Evolutionary conservation across 2,113 vertebrate genomes (phyloP), one percentile per base, ranked within the genome.

Genomic region (Puffinus mauretanicus): DNA sequence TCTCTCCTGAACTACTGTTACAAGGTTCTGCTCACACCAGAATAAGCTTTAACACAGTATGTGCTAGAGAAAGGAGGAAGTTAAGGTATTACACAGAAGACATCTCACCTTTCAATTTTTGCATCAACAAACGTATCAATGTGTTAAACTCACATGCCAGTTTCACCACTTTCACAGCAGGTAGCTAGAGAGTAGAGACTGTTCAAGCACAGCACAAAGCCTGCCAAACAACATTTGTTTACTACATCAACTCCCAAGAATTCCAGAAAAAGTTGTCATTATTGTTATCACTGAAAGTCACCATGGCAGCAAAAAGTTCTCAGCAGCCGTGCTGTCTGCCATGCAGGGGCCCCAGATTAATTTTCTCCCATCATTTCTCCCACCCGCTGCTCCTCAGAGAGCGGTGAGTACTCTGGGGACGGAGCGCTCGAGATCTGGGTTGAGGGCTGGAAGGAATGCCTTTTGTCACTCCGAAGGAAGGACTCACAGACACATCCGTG

Each of bases 241-340:
- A 86, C 54, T 12, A 46, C 89, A 61, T 1, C 36, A 15, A 49
- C 61, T 76, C 81, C 57, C 69, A 95, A 95, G 94, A 92, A 90
- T 94, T 94, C 90, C 34, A 93, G 86, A 91, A 96, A 91, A 86
- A 86, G 71, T 70, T 73, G 55, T 64, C 90, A 29, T 91, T 57
- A 89, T 77, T 34, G 57, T 32, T 52, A 61, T 8, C 30, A 20
- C 91, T 14, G 25, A 93, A 82, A 85, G 90, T 26, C 83, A 76
- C 51, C 6, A 3, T 9, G 70, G 76, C 82, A 52, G 44, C 70
- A 80, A 40, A 80, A 95, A 93, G 84, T 89, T 92, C 89, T 52
- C 82, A 38, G 78, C 60, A 27, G 67, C 73, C 12, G 1, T 20
- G 58, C 69, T 17, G 55, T 16, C 60, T 52, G 72, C 81, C 42